Base-by-base conservation (phyloP, 2,888 invertebrate species). In the Rotaria macrura region DNA sequence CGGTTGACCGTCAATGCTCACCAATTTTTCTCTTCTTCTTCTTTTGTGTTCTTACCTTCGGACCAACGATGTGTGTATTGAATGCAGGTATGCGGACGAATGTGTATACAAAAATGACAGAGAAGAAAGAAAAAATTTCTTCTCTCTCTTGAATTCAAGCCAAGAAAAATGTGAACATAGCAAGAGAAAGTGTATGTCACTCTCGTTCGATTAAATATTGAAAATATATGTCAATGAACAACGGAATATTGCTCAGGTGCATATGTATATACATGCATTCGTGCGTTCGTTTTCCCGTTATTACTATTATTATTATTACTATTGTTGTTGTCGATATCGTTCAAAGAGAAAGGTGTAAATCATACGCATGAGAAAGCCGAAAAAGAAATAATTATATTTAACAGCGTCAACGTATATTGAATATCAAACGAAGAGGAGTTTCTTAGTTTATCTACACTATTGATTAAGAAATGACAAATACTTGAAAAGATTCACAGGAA, bases 1-100 rank as follows among this genome's bases (percentile, higher is more conserved):
- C 65, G 65, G 65, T 65, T 65, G 65, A 65, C 65, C 65, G 65
- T 65, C 65, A 34, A 65, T 65, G 65, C 65, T 65, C 65, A 65
- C 34, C 65, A 34, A 29, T 65, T 34, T 29, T 34, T 65, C 38
- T 65, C 6, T 65, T 34, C 20, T 34, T 65, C 65, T 65, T 65
- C 65, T 65, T 34, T 6, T 34, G 17, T 65, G 65, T 65, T 65
- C 65, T 65, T 65, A 65, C 65, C 65, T 65, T 65, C 65, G 65
- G 20, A 65, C 29, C 7, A 54, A 25, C 54, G 25, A 54, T 54
- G 14, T n/a, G n/a, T n/a, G n/a, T 54, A 25, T 54, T 34, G 6
- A 17, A 34, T 65, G 34, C 65, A 34, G 65, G 65, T 65, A 65
- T 65, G 65, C 6, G 65, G 34, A 65, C 34, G 29, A 65, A 57